Evolutionary conservation across 1,140 invertebrate genomes (phyloP), one percentile per base, ranked within the genome.

Genomic region (Harlomillsia oculata): DNA sequence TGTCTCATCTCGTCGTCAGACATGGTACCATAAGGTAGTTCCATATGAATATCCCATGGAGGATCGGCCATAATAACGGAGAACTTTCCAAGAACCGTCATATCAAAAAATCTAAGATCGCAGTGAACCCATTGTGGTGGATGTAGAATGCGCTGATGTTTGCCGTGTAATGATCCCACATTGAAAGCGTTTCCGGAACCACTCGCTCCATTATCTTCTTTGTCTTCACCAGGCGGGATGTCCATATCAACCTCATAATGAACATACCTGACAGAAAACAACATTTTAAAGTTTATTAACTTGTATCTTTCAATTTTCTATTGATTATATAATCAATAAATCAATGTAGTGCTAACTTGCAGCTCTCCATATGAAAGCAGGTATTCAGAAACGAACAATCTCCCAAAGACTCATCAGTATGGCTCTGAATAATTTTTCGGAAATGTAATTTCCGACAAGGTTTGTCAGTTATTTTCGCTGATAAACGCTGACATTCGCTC

Each of bases 291-390:
- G 44, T 57, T 40, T 16, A n/a, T n/a, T n/a, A n/a, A n/a, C n/a
- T n/a, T n/a, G n/a, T n/a, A n/a, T n/a, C 28, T 21, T 9, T 9
- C 9, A 25, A 9, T 9, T 6, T 25, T 45, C 44, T 26, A 45
- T 32, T 32, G 21, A 13, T 40, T 25, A 41, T 25, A 20, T 46
- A 26, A 32, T 36, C 55, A 30, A 20, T 18, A n/a, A n/a, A 52
- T 32, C 20, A 18, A 20, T 2, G 32, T n/a, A 25, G n/a, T 3
- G 32, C 50, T 71, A 69, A 85, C 82, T 97, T 97, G 80, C 94
- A 97, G 43, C 87, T 92, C 64, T 97, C 92, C 93, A 98, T 97
- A 69, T 98, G 94, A 69, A 97, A 98, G 71, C 94, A 97, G 1
- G 94, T 98, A 69, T 98, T 97, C 0, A 97, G 77, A 72, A 97